These are phyloP conservation scores for Betta splendens DNA, from an alignment of 2,797 vertebrate genomes.

Conservation along the genomic window DNA sequence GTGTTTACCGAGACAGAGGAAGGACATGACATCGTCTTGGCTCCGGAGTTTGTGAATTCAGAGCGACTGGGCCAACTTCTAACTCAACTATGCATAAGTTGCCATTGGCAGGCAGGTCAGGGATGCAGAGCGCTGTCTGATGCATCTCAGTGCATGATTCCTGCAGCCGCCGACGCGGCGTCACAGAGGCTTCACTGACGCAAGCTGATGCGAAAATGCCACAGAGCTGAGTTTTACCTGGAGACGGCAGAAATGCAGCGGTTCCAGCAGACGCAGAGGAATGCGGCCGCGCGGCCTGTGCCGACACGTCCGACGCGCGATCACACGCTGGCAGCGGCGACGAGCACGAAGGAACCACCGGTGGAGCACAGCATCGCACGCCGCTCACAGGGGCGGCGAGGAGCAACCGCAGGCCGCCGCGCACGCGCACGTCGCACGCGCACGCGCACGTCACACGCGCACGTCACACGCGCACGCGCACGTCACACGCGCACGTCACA, in stretches of 20 bases:
- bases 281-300: constrained; percentile 69
- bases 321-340: constrained; percentile 25
- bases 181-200: no score
- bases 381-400: constrained; percentile 24
- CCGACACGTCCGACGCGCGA: constrained; percentile 68
- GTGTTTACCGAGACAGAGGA: constrained; percentile 57
- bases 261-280: constrained; percentile 74
- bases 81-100: constrained; percentile 54
- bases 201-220: not conserved
- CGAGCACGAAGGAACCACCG: constrained; percentile 54
- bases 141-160: constrained; percentile 44
- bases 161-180: no score
- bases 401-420: constrained; percentile 25
- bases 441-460: no score
- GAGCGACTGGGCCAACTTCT: constrained; percentile 49
- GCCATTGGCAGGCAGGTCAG: constrained; percentile 44
- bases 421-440: no score
- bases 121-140: constrained; percentile 44
- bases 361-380: constrained; percentile 35
- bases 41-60: constrained; percentile 55
- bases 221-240: constrained; percentile 42
- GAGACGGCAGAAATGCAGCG: constrained; percentile 58
- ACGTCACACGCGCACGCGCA: no score
- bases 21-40: constrained; percentile 55
- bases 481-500: no score